phyloP scores from a whole-genome alignment of 92 coral and sea anemone genomes.

The Zoanthus gigantus region DNA sequence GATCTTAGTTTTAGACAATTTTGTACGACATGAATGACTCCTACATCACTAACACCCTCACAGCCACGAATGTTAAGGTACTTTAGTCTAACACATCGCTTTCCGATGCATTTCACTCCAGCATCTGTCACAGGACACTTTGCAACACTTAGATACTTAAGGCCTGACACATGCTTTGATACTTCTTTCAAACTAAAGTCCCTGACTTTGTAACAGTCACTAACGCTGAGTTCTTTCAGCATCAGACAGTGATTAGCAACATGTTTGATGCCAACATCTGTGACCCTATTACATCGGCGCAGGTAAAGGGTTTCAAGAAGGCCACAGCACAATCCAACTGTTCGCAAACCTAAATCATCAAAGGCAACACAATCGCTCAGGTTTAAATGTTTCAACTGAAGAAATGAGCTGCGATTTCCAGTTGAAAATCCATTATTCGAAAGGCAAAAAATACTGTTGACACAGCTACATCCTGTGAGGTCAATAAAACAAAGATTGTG shows the following conservation, averaged over 20 bases:
- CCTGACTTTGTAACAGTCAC: constrained; percentile 96
- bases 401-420: constrained; percentile 79
- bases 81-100: constrained; percentile 89
- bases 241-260: constrained; percentile 83
- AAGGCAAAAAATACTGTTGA: constrained; percentile 84
- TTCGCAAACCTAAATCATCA: constrained; percentile 94
- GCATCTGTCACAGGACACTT: constrained; percentile 95
- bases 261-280: constrained; percentile 97
- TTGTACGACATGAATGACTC: constrained; percentile 91
- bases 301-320: constrained; percentile 87
- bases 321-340: constrained; percentile 85
- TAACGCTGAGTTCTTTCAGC: constrained; percentile 90
- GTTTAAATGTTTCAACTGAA: constrained; percentile 84
- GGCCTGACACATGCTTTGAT: constrained; percentile 73
- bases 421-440: constrained; percentile 81
- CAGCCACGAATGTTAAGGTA: constrained; percentile 95
- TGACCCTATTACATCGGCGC: constrained; percentile 89
- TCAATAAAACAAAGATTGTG: constrained; percentile 72
- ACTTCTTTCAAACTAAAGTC: constrained; percentile 95
- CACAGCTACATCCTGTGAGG: constrained; percentile 89
- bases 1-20: constrained; percentile 96
- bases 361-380: constrained; percentile 98
- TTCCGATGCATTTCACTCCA: constrained; percentile 94
- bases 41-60: constrained; percentile 88
- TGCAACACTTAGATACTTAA: constrained; percentile 96